A percentile compares a stretch with the other conserved stretches of the same genome.
Evolutionary conservation across 2,797 vertebrate species (phyloP).

Genomic region (Myotis daubentonii): DNA sequence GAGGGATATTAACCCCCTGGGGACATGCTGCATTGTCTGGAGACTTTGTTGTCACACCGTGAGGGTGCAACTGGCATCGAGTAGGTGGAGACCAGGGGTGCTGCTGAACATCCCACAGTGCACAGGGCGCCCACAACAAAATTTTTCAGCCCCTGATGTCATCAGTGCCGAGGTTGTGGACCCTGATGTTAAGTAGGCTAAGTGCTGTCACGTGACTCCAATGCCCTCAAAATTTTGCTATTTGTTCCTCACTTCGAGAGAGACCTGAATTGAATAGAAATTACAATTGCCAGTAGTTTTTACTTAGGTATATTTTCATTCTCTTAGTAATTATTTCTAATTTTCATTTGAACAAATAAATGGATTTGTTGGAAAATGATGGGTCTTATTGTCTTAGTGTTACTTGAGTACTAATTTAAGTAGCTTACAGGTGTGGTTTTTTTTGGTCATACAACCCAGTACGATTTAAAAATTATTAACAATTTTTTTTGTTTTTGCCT

Average conservation of each 20-base stretch:
- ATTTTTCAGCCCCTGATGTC: fast-evolving
- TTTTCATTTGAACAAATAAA: constrained; percentile 19
- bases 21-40: background rate
- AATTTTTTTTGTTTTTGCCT: constrained; percentile 71
- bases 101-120: fast-evolving
- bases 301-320: background rate
- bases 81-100: background rate
- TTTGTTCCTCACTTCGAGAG: background rate
- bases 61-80: background rate
- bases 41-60: background rate
- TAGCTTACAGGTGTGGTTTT: background rate
- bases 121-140: background rate
- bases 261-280: background rate
- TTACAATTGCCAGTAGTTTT: background rate
- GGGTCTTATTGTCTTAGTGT: background rate
- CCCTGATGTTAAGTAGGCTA: background rate
- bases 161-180: background rate
- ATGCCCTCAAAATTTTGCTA: background rate
- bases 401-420: background rate
- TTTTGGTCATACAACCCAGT: background rate
- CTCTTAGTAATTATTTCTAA: background rate
- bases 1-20: background rate
- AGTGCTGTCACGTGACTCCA: background rate
- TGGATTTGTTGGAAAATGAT: background rate
- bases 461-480: background rate